Base-by-base conservation (phyloP, 2,888 invertebrate genomes). In the Lamellibrachia satsuma region DNA sequence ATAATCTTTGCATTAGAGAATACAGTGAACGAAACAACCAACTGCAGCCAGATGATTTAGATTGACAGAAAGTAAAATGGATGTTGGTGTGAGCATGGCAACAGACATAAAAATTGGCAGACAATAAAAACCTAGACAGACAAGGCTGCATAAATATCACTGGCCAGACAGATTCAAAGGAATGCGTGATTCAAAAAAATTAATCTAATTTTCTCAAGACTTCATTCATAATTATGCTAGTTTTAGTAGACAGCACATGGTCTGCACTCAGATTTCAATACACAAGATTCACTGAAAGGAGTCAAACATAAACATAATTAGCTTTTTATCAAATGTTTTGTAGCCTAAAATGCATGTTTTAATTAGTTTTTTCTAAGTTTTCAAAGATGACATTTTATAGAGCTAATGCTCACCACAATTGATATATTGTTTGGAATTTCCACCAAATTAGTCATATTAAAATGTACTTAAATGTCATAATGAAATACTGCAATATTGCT, bases 121-220 rank as follows among this genome's bases (percentile, higher is more conserved):
- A 75, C 22, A 75, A 75, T 1, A 75, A 75, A 60, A 75, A 75
- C 4, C 22, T n/a, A 75, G 75, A 75, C 75, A 75, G 75, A 15
- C 75, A 75, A 15, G n/a, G 75, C 75, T 75, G 75, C 75, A 75
- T 75, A 75, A 75, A 75, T 22, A 75, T 75, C 75, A 75, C 75
- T 75, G 22, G 75, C 75, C 75, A 75, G 75, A 75, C 75, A 22
- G 15, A 15, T 22, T 75, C 75, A 15, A 75, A 22, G 75, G 75
- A 75, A 75, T n/a, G 22, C 22, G 75, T 75, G 75, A 15, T 75
- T 75, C 1, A 75, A n/a, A 75, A 75, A 75, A 75, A 75, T 75
- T 3, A 75, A 75, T 75, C 75, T 75, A 6, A n/a, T 22, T 75
- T 75, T 75, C 15, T 75, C 15, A 22, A 75, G 75, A 75, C 75